Percentiles rank a stretch among this genome's conserved stretches.
phyloP scores from a whole-genome alignment of 2,888 invertebrate species.

The Drosophila nigritarsus region DNA sequence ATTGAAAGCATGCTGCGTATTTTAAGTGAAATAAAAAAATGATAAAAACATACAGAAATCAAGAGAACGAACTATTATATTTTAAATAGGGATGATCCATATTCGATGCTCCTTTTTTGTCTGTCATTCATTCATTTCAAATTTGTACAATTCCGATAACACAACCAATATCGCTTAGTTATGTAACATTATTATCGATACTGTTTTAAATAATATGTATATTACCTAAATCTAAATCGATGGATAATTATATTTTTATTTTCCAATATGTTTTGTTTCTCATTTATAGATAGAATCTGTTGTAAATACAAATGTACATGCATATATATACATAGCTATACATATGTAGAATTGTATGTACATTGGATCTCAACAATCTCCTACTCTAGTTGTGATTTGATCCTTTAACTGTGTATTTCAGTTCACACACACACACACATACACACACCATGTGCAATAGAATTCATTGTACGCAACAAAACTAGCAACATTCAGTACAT shows the following conservation, averaged over 20 bases:
- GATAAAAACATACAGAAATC: not conserved
- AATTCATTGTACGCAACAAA: constrained; percentile 18
- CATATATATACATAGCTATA: not conserved
- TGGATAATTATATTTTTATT: not conserved
- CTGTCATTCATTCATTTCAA: not conserved
- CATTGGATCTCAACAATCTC: not conserved
- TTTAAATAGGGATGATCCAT: not conserved
- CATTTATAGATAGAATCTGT: constrained; percentile 4
- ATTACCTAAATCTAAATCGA: not conserved
- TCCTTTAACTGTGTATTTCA: constrained; percentile 4
- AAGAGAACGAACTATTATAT: not conserved
- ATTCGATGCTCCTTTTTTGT: not conserved
- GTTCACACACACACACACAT: not conserved
- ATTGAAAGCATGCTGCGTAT: constrained; percentile 18
- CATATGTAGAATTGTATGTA: constrained; percentile 2
- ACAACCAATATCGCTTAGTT: not conserved
- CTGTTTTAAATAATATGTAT: not conserved
- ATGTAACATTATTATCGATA: not conserved
- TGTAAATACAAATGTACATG: constrained; percentile 2
- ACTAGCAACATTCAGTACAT: constrained; percentile 35
- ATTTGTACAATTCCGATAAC: not conserved
- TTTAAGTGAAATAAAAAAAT: not conserved
- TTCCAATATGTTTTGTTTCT: not conserved
- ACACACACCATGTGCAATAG: constrained; percentile 31
- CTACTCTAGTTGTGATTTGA: constrained; percentile 1